Base-by-base conservation (phyloP, 1,140 invertebrate genomes). In the Pseudomyrmex cubaensis region DNA sequence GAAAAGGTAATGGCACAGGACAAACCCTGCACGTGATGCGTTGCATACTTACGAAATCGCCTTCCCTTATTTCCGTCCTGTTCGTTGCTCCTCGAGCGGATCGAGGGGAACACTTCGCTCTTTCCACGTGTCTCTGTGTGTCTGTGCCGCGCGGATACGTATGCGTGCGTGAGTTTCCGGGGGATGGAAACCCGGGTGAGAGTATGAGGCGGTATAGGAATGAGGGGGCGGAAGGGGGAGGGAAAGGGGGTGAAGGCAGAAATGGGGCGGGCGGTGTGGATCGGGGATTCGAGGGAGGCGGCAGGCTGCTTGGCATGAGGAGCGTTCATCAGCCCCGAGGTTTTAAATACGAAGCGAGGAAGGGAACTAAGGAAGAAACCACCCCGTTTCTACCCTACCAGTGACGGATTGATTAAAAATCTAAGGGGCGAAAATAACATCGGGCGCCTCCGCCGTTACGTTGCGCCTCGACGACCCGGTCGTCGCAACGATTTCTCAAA, bases 381-480 rank as follows among this genome's bases (percentile, higher is more conserved):
- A 93, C 92, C 90, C 93, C 88, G 87, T 91, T 89, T 92, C 92
- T 91, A 91, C 92, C 89, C 89, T 90, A 90, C 92, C 93, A 94
- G 93, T 94, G 93, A 94, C 93, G 93, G 94, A 94, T 94, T 94
- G 93, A 94, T 94, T 94, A 94, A 94, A 94, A 94, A 93, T 93
- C 93, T 93, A 93, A 93, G 93, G 92, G 93, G 92, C 90, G 92
- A 94, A 93, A 93, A 92, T 93, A 91, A 93, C 91, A 92, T 91
- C 90, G 90, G 90, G 91, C 90, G 86, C 90, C 86, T 88, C 80
- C 57, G 67, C 22, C 67, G 22, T 59, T 76, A n/a, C 66, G 50
- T 35, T 50, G 57, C 22, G 67, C 50, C n/a, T 8, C 61, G 57
- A 50, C 56, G 66, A 61, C 76, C 64, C 66, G 46, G 59, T 73